These are phyloP conservation scores for Ectobius pallidus DNA, from an alignment of 2,888 invertebrate genomes.

Conservation along the genomic window DNA sequence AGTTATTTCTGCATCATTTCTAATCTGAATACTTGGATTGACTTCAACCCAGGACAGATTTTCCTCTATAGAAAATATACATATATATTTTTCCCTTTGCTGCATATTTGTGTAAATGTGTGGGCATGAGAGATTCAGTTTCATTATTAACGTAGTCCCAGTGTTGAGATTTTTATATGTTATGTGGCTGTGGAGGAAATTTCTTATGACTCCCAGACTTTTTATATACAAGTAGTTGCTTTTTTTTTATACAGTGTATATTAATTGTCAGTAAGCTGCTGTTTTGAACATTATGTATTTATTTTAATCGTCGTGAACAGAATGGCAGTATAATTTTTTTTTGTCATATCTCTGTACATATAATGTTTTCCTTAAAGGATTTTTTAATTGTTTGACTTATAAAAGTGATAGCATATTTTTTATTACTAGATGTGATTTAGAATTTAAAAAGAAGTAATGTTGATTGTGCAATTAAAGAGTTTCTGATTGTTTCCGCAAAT, in stretches of 20 bases:
- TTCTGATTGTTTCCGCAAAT: slow-evolving; percentile 10
- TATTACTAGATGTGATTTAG: slow-evolving; percentile 28
- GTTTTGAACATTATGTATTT: slow-evolving; percentile 20
- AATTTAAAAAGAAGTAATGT: slow-evolving; percentile 11
- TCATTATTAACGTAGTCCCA: no score
- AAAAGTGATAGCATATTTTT: slow-evolving; percentile 26
- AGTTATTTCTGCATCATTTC: no score
- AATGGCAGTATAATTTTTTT: slow-evolving; percentile 20
- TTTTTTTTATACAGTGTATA: slow-evolving; percentile 16
- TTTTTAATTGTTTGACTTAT: slow-evolving; percentile 27
- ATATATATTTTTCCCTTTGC: no score
- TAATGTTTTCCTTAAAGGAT: slow-evolving; percentile 30
- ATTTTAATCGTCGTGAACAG: slow-evolving; percentile 20
- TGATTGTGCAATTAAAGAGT: slow-evolving; percentile 26
- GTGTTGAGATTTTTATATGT: neutral
- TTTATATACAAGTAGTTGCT: slow-evolving; percentile 2
- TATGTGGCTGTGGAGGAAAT: slow-evolving; percentile 24
- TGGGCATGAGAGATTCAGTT: no score
- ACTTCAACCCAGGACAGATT: no score
- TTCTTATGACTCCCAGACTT: slow-evolving; percentile 10
- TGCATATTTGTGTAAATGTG: no score
- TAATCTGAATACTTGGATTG: no score
- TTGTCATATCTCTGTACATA: slow-evolving; percentile 4
- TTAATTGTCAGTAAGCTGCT: slow-evolving; percentile 10
- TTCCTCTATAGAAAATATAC: no score